phyloP scores from a whole-genome alignment of 1,140 invertebrate species.

The Chymomyza costata region DNA sequence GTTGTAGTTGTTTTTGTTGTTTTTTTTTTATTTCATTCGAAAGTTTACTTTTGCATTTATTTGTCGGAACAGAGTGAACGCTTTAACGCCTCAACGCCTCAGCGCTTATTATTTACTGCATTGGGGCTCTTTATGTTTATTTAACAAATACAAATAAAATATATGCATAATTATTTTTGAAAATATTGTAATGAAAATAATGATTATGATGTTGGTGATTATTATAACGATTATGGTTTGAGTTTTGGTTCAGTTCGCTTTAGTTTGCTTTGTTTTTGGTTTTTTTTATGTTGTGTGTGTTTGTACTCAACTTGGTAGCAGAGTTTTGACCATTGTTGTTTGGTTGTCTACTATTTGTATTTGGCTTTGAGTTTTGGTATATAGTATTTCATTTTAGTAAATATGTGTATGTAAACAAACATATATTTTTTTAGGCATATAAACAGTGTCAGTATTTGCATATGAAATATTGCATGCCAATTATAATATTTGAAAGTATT shows the following conservation, averaged over 20 bases:
- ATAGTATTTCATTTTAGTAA: too few relatives aligned
- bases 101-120: slow-evolving; percentile 36
- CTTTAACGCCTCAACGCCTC: slow-evolving; percentile 60
- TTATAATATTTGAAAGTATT: too few relatives aligned
- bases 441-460: too few relatives aligned
- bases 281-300: slow-evolving; percentile 28
- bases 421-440: too few relatives aligned
- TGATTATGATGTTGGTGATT: slow-evolving; percentile 61
- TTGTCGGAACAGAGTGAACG: neutral
- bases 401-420: too few relatives aligned
- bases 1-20: slow-evolving; percentile 28
- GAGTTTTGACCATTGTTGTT: slow-evolving; percentile 7
- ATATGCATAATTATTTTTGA: slow-evolving; percentile 73
- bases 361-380: slow-evolving; percentile 13
- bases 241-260: slow-evolving; percentile 29
- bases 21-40: slow-evolving; percentile 66
- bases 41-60: slow-evolving; percentile 70
- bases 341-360: slow-evolving; percentile 16
- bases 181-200: slow-evolving; percentile 68
- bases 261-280: slow-evolving; percentile 6
- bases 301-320: slow-evolving; percentile 40
- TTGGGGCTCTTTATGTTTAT: slow-evolving; percentile 47
- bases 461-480: too few relatives aligned
- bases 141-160: slow-evolving; percentile 74
- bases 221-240: slow-evolving; percentile 56